A percentile compares a stretch with the other conserved stretches of the same genome.
Evolutionary conservation across 2,113 vertebrate genomes (phyloP).

Genomic region (Oreotrochilus melanogaster): DNA sequence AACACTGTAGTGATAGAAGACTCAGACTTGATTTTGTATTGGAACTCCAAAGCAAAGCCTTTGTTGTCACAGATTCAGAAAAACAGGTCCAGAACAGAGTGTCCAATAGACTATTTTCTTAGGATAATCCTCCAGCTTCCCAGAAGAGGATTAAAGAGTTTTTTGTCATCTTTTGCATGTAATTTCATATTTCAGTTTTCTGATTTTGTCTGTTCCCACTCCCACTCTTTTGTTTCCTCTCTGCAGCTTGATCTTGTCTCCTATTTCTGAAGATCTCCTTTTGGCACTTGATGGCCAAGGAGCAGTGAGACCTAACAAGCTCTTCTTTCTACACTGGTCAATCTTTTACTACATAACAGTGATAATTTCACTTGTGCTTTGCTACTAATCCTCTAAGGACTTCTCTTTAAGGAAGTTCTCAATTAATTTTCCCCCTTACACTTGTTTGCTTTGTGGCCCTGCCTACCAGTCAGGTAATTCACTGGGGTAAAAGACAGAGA

Average conservation of each 20-base stretch:
- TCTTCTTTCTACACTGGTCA: not conserved
- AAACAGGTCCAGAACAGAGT: not conserved
- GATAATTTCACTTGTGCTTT: not conserved
- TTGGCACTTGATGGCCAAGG: not conserved
- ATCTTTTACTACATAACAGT: not conserved
- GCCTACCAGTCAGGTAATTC: not conserved
- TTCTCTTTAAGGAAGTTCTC: not conserved
- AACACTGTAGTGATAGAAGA: rapidly evolving
- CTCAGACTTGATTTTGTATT: not conserved
- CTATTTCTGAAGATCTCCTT: not conserved
- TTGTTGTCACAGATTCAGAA: not conserved
- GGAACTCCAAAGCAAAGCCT: not conserved
- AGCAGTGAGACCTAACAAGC: not conserved
- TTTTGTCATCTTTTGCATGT: not conserved
- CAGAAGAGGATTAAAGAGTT: not conserved
- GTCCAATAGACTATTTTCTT: not conserved
- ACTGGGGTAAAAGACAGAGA: not conserved
- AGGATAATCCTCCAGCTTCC: not conserved
- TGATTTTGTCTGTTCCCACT: not conserved
- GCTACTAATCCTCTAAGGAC: not conserved
- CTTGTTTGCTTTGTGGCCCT: not conserved
- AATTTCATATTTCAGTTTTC: not conserved
- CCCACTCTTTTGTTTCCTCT: not conserved
- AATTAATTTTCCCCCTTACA: not conserved
- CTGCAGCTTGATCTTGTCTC: not conserved